Percentiles rank a stretch among this genome's conserved stretches.
phyloP scores from a whole-genome alignment of 2,888 invertebrate species.

The Orthonevra nobilis region DNA sequence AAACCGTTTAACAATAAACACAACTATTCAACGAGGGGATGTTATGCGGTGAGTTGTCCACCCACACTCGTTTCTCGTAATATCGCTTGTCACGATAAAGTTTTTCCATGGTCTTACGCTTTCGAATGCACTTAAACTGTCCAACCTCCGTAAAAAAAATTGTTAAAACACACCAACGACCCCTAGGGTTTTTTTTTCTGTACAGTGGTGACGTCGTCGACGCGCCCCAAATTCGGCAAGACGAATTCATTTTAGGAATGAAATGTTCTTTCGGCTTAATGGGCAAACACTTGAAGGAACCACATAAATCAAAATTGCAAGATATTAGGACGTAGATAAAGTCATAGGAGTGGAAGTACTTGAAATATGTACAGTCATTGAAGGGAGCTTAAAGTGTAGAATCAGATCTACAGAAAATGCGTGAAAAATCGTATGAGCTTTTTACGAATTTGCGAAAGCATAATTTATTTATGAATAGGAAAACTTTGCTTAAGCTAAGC shows the following conservation, averaged over 20 bases:
- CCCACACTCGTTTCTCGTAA: slow-evolving; percentile 29
- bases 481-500: no score
- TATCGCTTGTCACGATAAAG: slow-evolving; percentile 57
- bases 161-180: slow-evolving; percentile 2
- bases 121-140: slow-evolving; percentile 50
- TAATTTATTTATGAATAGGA: no score
- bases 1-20: slow-evolving; percentile 68
- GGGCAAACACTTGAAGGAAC: slow-evolving; percentile 58
- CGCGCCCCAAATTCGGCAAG: slow-evolving; percentile 40
- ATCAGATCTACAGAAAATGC: neutral
- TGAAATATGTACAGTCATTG: neutral
- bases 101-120: slow-evolving; percentile 41
- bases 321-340: slow-evolving; percentile 40
- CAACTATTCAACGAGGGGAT: slow-evolving; percentile 46
- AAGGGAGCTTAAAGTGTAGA: neutral
- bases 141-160: slow-evolving; percentile 34
- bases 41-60: slow-evolving; percentile 56
- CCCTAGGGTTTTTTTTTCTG: slow-evolving; percentile 1
- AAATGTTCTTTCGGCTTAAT: slow-evolving; percentile 58
- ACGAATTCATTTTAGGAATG: slow-evolving; percentile 41
- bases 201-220: slow-evolving; percentile 7
- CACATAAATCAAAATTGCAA: slow-evolving; percentile 66
- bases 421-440: no score
- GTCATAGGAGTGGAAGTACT: slow-evolving; percentile 4
- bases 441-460: no score